Base-by-base conservation (phyloP, 2,888 invertebrate species). In the Aphodius granarius region DNA sequence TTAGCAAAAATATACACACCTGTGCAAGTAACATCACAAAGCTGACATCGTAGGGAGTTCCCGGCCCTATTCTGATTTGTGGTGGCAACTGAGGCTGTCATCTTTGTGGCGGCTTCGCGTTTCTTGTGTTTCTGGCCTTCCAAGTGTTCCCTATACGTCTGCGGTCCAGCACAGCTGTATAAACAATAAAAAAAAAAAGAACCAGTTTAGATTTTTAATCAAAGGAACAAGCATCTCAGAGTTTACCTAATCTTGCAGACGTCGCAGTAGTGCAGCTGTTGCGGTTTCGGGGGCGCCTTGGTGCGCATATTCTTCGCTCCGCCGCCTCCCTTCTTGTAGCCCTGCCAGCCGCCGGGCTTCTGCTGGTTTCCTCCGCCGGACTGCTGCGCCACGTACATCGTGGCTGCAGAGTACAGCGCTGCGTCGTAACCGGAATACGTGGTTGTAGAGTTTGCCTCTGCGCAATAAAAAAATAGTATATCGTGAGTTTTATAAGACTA, bases 41-140 rank as follows among this genome's bases (percentile, higher is more conserved):
- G 91, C 87, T 99, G 98, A 89, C 99, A 99, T 80, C 97, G 93
- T 83, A 97, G 88, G 19, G 94, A 93, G 83, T 91, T 92, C 72
- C 92, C 91, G 21, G 91, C 89, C 71, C 91, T 89, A 82, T 93
- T 89, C 82, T 91, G 87, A 81, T 91, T 89, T 79, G 91, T 91
- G 83, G 91, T 88, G 82, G 92, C 88, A 78, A 92, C 89, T 84
- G 90, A 90, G 15, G 90, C 90, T 21, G 92, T 92, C 85, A 93
- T 91, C 86, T 95, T 95, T 21, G 93, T 89, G 13, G 94, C 93
- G 0, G 94, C 96, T 87, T 98, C 99, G 87, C 98, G 97, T 90
- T 98, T 99, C 91, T 99, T 99, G 89, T 99, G 99, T 88, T 97
- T 97, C 88, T 98, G 98, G 0, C 99, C 99, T 86, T 98, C 98